Base-by-base conservation (phyloP, 2,888 invertebrate genomes). In the Biston stratarius region DNA sequence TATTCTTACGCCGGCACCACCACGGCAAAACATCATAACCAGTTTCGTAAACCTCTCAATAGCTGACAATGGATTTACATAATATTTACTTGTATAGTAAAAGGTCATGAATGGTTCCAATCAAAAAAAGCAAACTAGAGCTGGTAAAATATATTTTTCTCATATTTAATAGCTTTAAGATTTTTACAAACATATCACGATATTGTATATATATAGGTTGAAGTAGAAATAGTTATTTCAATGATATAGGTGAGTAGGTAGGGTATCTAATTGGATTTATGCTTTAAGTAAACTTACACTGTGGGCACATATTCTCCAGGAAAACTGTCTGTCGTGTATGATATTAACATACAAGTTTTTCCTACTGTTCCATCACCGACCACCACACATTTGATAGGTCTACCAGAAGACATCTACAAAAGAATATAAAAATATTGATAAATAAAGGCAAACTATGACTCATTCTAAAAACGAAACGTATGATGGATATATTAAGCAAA, bases 241-340 rank as follows among this genome's bases (percentile, higher is more conserved):
- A 7, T 24, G 33, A 9, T 33, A 42, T 10, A 1, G 34, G 15
- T 51, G 5, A n/a, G 33, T 38, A 12, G 7, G 33, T 24, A 44
- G 47, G 40, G 12, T 48, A 36, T 59, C 49, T 59, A 59, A 59
- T 49, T 59, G 52, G 60, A 49, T 67, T 42, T 60, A 45, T 48
- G 24, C 12, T 57, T 63, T 56, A 3, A 12, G 42, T 48, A 59
- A 59, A 96, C 97, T 96, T 95, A 98, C 98, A 98, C 98, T 87
- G 98, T 98, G 80, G 98, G 98, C 80, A 98, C 97, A 95, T 98
- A 98, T 96, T 98, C 98, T 74, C 97, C 97, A 64, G 98, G 98
- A 95, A 98, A 98, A 94, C 97, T 97, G 84, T 98, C 97, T 76
- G 98, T 98, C 49, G 98, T 98, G 88, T 98, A 98, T 45, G 98